Conservation (phyloP, 2,888 invertebrate species). For the Eupithecia inturbata region DNA sequence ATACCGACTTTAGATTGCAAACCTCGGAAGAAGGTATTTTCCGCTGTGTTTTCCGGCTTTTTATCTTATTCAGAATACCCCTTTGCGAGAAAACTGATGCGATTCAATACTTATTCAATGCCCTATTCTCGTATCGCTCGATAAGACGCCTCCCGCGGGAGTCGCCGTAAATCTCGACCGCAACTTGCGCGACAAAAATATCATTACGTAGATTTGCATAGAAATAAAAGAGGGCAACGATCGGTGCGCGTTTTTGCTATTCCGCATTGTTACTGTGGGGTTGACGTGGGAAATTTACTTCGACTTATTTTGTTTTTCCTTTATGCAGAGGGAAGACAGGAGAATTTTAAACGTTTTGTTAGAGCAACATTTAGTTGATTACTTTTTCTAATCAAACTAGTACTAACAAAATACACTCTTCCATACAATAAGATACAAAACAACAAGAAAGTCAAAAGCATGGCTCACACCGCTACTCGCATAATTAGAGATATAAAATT, state of each 20-base stretch:
- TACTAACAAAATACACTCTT: neutral
- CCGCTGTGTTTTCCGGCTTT: conserved; percentile 11
- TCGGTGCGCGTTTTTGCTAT: conserved; percentile 32
- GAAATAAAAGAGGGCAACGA: conserved; percentile 69
- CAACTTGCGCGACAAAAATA: conserved; percentile 80
- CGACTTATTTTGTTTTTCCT: conserved; percentile 10
- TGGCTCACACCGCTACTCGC: neutral
- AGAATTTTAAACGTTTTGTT: neutral
- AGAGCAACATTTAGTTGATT: neutral
- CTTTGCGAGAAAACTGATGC: conserved; percentile 53
- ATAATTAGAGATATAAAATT: conserved; percentile 3
- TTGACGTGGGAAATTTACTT: conserved; percentile 20
- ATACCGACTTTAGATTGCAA: neutral
- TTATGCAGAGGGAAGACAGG: neutral
- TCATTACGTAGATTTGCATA: conserved; percentile 81
- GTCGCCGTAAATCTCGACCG: conserved; percentile 68
- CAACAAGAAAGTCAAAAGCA: too few species aligned
- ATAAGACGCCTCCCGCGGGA: conserved; percentile 50
- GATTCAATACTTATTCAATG: conserved; percentile 59
- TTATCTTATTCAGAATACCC: conserved; percentile 1
- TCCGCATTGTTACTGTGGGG: conserved; percentile 27
- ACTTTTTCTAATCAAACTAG: neutral
- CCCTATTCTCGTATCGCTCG: conserved; percentile 43
- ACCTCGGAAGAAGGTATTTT: neutral
- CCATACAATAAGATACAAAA: neutral